These are phyloP conservation scores for Lophius americanus DNA, from an alignment of 2,797 vertebrate genomes.

Conservation along the genomic window DNA sequence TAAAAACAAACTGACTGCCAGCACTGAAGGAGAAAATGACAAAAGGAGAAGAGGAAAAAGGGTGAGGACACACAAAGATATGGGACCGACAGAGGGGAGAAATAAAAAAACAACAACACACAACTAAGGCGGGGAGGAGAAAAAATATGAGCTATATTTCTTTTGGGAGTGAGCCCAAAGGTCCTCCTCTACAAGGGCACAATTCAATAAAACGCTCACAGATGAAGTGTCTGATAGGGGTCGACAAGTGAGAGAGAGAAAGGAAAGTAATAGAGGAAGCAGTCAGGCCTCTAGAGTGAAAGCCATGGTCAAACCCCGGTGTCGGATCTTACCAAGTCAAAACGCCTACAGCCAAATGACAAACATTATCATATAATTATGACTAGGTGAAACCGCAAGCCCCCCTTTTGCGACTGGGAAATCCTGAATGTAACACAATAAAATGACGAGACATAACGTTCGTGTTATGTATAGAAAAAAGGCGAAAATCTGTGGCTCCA, in stretches of 20 bases:
- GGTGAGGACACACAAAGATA: slow-evolving; percentile 59
- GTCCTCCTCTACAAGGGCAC: slow-evolving; percentile 73
- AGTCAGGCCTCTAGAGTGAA: slow-evolving; percentile 40
- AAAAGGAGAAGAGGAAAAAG: slow-evolving; percentile 48
- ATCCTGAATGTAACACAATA: slow-evolving; percentile 15
- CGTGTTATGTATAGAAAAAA: slow-evolving; percentile 10
- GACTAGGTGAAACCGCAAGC: slow-evolving; percentile 38
- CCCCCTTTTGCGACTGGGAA: slow-evolving; percentile 26
- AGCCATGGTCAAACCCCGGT: slow-evolving; percentile 22
- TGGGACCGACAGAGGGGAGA: slow-evolving; percentile 29
- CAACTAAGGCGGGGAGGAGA: slow-evolving; percentile 13
- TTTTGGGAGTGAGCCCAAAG: slow-evolving; percentile 63
- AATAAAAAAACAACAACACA: slow-evolving; percentile 39
- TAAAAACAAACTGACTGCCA: slow-evolving; percentile 65
- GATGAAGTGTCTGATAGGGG: slow-evolving; percentile 65
- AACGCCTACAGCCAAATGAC: slow-evolving; percentile 59
- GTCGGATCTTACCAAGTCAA: slow-evolving; percentile 41
- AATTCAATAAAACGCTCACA: slow-evolving; percentile 67
- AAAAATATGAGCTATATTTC: slow-evolving; percentile 42
- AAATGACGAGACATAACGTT: slow-evolving; percentile 25
- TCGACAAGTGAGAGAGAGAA: slow-evolving; percentile 50
- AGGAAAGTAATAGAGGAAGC: slow-evolving; percentile 41
- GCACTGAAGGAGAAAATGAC: slow-evolving; percentile 63
- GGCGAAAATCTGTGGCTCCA: slow-evolving; percentile 19
- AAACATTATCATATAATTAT: slow-evolving; percentile 62